Base-by-base conservation (phyloP, 2,888 invertebrate species). In the Oscheius sp. region DNA sequence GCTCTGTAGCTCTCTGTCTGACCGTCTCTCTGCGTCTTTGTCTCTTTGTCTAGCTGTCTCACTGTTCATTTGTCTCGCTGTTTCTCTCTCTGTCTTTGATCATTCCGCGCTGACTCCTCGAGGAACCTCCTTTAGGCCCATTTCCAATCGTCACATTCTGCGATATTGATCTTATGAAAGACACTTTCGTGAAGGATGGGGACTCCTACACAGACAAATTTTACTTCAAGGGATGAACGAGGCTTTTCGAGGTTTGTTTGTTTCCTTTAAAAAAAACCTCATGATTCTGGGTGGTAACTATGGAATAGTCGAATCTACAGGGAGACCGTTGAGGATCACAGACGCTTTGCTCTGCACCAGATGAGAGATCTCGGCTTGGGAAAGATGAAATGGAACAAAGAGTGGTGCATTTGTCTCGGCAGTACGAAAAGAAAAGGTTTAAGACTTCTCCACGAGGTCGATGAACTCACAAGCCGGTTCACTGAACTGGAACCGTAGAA, bases 181-280 rank as follows among this genome's bases (percentile, higher is more conserved):
- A 78, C n/a, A 79, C 79, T 2, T 81, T 79, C 55, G 58, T 81
- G 13, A 59, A 76, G 29, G 81, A 81, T 59, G 78, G 63, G 1
- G 79, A 81, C 10, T 70, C 75, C 32, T 81, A 77, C 59, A 42
- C 37, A 2, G 79, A 77, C n/a, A 79, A 79, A 62, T 73, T 70
- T 53, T 70, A 76, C 11, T 74, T 73, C 55, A 51, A 62, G 11
- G 76, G 35, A 70, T 75, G 47, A 78, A 71, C 37, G 58, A 63
- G 10, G 68, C 68, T n/a, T 70, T 75, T 37, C 62, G 80, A 55
- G 75, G 75, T 75, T n/a, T 9, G 42, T 58, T 63, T 48, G 10
- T 5, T 32, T 62, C n/a, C 21, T 3, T 4, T 4, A 50, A 10
- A 11, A 32, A 42, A 42, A 42, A 42, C 3, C 7, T 42, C 7